Conservation (phyloP, 2,113 vertebrate species). For the Xenopus borealis region DNA sequence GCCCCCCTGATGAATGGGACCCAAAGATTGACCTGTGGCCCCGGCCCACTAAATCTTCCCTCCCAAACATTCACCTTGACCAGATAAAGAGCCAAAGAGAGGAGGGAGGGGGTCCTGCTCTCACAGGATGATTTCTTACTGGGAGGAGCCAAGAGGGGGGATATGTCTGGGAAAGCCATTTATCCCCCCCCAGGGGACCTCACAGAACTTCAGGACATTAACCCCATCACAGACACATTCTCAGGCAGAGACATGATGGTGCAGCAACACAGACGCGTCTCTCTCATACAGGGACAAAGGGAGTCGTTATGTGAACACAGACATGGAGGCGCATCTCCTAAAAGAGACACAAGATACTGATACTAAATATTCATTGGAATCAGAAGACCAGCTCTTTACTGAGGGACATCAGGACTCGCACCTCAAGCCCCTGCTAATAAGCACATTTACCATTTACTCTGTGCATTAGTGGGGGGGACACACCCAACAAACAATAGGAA, state of each 20-base stretch:
- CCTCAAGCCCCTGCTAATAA: no score
- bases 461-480: no score
- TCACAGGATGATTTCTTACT: slow-evolving; percentile 40
- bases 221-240: slow-evolving; percentile 35
- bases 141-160: slow-evolving; percentile 35
- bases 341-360: no score
- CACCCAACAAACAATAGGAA: no score
- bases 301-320: no score
- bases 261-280: no score
- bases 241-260: not conserved
- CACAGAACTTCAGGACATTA: slow-evolving; percentile 37
- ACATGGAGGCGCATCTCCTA: no score
- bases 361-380: no score
- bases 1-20: slow-evolving; percentile 42
- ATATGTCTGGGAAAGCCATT: slow-evolving; percentile 43
- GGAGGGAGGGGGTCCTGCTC: slow-evolving; percentile 2
- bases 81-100: slow-evolving; percentile 33
- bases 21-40: slow-evolving; percentile 43
- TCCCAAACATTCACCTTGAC: slow-evolving; percentile 44
- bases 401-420: no score
- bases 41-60: slow-evolving; percentile 37
- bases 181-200: slow-evolving; percentile 32
- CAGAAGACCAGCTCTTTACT: not conserved
- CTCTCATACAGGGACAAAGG: no score
- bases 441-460: no score